Base-by-base conservation (phyloP, 2,797 vertebrate genomes). In the Columba guinea region DNA sequence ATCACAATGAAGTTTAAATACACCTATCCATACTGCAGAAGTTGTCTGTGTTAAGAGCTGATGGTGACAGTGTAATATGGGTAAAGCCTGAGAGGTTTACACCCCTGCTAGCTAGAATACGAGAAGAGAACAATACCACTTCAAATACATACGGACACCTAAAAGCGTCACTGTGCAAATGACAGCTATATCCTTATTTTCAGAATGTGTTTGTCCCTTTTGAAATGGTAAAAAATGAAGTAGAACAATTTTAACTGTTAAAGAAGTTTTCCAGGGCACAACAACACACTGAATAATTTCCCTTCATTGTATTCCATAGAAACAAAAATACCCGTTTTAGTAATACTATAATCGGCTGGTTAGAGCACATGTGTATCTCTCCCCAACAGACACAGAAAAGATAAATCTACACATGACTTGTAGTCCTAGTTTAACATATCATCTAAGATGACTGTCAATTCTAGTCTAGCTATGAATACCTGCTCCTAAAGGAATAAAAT, bases 401-500 rank as follows among this genome's bases (percentile, higher is more conserved):
- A 74, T 60, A 92, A 52, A 89, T 71, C 84, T 80, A 23, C 16
- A 30, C 34, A 60, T 30, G 34, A 85, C 27, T 32, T 84, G 32
- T 53, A 84, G 84, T 93, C 64, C 46, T 80, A 68, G 83, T 93
- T 77, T 84, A 95, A 75, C 46, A 58, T 26, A 32, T 41, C 39
- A 58, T 49, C 63, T 88, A 60, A 10, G 24, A 73, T 67, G 56
- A 84, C 21, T 85, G 46, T 85, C 74, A 58, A 0, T 64, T 76
- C 79, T 52, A 77, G 63, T 64, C 68, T 30, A 77, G 37, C 68
- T 70, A 28, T 37, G 68, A 90, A n/a, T 84, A 49, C 53, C 63
- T 91, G 37, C 44, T 89, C 67, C 55, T 90, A 76, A n/a, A 94
- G 27, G 16, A 94, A 62, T 69, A 77, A 90, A 94, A 95, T 27